Evolutionary conservation across 2,113 vertebrate species (phyloP), one percentile per base, ranked within the genome.

Genomic region (Platanista minor): DNA sequence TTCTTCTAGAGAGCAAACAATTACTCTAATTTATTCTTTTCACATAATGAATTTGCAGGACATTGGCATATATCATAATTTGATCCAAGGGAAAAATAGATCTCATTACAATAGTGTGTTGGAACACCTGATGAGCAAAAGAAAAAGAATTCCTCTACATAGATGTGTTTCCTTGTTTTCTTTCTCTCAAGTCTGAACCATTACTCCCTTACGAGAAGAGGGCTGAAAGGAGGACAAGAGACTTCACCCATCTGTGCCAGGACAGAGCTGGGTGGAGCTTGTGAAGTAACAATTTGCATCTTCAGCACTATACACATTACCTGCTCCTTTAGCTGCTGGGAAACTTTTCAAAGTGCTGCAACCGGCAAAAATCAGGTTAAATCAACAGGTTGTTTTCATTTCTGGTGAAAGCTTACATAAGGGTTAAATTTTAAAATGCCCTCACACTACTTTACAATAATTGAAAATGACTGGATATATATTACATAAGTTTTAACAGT

Each of bases 151-250:
- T 80, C 39, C 61, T 74, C 49, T 9, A 57, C 36, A 67, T 17
- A 92, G 41, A 74, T 61, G 8, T 33, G 13, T n/a, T 59, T 27
- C 52, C 87, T 90, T 88, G 5, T 43, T 96, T 92, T 82, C 52
- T 25, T 95, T 54, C 14, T 69, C 64, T 77, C 91, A 85, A 25
- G 36, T 61, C 54, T 93, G 93, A 98, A 66, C 95, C 92, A 94
- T 81, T 87, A 74, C 69, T 93, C 39, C 25, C 46, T 86, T 31
- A n/a, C n/a, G 21, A 92, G 54, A 39, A 83, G 6, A 91, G 7
- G 6, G 17, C 74, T 72, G 66, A 93, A 91, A 80, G 85, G 71
- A 91, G 66, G 88, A 71, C 83, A 80, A 61, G 72, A 77, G 49
- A 41, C 29, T 43, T 41, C 41, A 43, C 46, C 86, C 72, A 39